Evolutionary conservation across 1,140 invertebrate species (phyloP).

Genomic region (Gonioctena quinquepunctata): DNA sequence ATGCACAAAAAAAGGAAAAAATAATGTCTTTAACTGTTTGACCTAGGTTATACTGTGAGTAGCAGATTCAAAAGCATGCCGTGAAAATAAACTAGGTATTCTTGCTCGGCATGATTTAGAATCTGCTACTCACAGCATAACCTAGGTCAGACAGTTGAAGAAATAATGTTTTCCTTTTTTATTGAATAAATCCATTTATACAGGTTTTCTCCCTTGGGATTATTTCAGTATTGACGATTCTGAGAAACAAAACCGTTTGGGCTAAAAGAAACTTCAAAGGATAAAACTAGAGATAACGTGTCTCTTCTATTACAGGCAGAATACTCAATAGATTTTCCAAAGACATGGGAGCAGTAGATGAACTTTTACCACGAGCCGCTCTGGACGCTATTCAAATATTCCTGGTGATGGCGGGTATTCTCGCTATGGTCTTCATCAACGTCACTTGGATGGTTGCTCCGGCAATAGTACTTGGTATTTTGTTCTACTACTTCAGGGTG

Average conservation of each 20-base stretch:
- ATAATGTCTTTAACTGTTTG: too few relatives aligned
- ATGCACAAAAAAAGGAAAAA: too few relatives aligned
- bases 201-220: background rate
- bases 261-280: background rate
- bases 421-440: constrained; percentile 73
- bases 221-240: background rate
- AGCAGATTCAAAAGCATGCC: too few relatives aligned
- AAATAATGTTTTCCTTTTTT: too few relatives aligned
- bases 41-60: too few relatives aligned
- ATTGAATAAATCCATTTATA: background rate
- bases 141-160: too few relatives aligned
- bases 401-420: constrained; percentile 56
- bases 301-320: constrained; percentile 46
- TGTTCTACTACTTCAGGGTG: constrained; percentile 75
- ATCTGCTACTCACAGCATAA: too few relatives aligned
- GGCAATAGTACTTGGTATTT: constrained; percentile 65
- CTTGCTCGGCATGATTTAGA: too few relatives aligned
- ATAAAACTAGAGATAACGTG: background rate
- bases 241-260: background rate
- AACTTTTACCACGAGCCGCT: constrained; percentile 77
- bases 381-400: constrained; percentile 78
- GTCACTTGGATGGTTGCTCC: constrained; percentile 76
- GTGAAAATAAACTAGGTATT: too few relatives aligned
- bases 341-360: constrained; percentile 83
- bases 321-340: constrained; percentile 79